Evolutionary conservation across 2,888 invertebrate species (phyloP).

Genomic region (Polylopha cassiicola): DNA sequence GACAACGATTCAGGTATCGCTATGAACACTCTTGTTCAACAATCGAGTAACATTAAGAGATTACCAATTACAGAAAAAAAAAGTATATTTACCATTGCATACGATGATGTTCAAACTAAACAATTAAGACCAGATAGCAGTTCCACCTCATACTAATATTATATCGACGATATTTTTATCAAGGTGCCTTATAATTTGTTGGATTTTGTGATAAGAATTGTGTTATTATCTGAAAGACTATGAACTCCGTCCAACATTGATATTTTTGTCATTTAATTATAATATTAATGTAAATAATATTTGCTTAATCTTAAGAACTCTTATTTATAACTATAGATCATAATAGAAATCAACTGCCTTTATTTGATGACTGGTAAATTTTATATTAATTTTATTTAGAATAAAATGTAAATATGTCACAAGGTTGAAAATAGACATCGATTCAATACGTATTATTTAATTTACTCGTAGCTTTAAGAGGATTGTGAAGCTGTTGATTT

Average conservation of each 20-base stretch:
- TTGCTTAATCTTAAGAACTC: slow-evolving; percentile 28
- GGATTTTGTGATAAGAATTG: slow-evolving; percentile 17
- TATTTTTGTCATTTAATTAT: too few relatives aligned
- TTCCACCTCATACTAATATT: slow-evolving; percentile 79
- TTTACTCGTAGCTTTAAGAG: slow-evolving; percentile 54
- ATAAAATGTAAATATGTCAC: slow-evolving; percentile 40
- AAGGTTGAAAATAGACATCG: slow-evolving; percentile 32
- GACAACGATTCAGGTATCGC: slow-evolving; percentile 90
- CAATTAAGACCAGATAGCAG: slow-evolving; percentile 88
- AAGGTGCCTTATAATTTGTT: slow-evolving; percentile 48
- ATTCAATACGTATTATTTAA: slow-evolving; percentile 38
- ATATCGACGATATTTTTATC: slow-evolving; percentile 27
- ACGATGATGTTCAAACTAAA: slow-evolving; percentile 92
- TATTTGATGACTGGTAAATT: slow-evolving; percentile 60
- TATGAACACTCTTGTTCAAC: slow-evolving; percentile 78
- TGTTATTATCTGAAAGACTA: slow-evolving; percentile 27
- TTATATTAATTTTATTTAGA: slow-evolving; percentile 40
- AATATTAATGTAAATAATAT: background rate
- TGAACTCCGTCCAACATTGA: slow-evolving; percentile 29
- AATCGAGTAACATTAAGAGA: slow-evolving; percentile 77
- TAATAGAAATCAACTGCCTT: slow-evolving; percentile 55
- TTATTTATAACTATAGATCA: slow-evolving; percentile 25
- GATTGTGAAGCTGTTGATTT: too few relatives aligned
- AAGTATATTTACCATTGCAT: slow-evolving; percentile 94
- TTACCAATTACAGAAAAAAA: slow-evolving; percentile 90